phyloP scores from a whole-genome alignment of 2,888 invertebrate genomes.

The Meta bourneti region DNA sequence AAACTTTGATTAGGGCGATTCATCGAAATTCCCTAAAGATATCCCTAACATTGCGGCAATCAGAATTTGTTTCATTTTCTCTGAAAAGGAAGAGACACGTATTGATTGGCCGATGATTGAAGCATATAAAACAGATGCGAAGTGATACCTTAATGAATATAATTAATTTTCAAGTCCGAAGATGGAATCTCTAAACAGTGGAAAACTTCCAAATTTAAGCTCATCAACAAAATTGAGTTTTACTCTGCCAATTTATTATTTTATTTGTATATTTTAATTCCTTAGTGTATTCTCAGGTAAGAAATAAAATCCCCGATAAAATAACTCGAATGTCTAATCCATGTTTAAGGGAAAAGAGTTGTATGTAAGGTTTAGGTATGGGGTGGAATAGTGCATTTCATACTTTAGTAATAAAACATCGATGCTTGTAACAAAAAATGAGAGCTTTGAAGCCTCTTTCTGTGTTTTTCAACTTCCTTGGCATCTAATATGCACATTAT shows the following conservation, averaged over 20 bases:
- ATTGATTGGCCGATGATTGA: not conserved
- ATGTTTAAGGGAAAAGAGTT: too few species aligned
- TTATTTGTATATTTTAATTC: too few species aligned
- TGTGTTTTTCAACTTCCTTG: too few species aligned
- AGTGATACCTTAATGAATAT: not conserved
- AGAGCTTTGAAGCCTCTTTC: too few species aligned
- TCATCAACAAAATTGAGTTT: not conserved
- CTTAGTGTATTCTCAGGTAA: too few species aligned
- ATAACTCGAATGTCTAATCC: too few species aligned
- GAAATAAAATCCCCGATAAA: too few species aligned
- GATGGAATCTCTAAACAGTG: not conserved
- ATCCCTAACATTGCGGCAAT: not conserved
- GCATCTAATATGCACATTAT: too few species aligned
- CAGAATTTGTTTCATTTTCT: constrained; percentile 29
- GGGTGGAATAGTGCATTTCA: too few species aligned
- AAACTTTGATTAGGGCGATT: constrained; percentile 17
- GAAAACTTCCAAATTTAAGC: not conserved
- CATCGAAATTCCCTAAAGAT: constrained; percentile 21
- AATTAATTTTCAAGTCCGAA: not conserved
- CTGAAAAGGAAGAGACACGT: constrained; percentile 1
- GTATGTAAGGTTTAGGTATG: too few species aligned
- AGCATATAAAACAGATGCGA: not conserved
- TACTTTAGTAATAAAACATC: too few species aligned
- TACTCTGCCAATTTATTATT: not conserved
- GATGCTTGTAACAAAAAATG: too few species aligned